Evolutionary conservation across 2,113 vertebrate genomes (phyloP).

Genomic region (Arizona elegans): DNA sequence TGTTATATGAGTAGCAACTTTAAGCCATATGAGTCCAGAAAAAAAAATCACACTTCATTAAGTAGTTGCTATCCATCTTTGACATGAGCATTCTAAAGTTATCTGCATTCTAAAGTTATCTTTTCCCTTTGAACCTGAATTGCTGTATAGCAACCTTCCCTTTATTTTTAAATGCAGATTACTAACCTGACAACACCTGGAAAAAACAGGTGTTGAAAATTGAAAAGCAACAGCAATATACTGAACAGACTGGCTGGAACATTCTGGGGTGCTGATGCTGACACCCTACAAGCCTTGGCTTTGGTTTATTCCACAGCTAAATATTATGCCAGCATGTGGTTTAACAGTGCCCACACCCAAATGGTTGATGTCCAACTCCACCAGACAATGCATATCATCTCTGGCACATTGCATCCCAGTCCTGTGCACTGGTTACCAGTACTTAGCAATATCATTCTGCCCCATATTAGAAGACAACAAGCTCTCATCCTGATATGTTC

Average conservation of each 20-base stretch:
- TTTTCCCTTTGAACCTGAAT: not conserved
- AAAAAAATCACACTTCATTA: not conserved
- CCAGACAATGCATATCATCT: not conserved
- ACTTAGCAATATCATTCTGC: not conserved
- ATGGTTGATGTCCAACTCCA: not conserved
- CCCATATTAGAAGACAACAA: not conserved
- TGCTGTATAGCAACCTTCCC: not conserved
- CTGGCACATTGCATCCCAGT: not conserved
- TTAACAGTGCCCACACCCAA: not conserved
- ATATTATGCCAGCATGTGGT: not conserved
- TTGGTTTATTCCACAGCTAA: not conserved
- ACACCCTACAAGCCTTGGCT: not conserved
- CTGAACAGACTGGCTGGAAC: not conserved
- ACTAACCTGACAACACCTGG: not conserved
- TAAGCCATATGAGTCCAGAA: not conserved
- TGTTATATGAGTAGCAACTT: not conserved
- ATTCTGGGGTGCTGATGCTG: not conserved
- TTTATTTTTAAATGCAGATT: not conserved
- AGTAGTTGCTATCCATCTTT: not conserved
- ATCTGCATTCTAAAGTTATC: not conserved
- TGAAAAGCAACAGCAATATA: not conserved
- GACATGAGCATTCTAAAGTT: not conserved
- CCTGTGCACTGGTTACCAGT: not conserved
- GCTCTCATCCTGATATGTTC: not conserved
- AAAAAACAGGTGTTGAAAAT: not conserved